Conservation (phyloP, 2,797 vertebrate species). For the Melanotaenia nigrans region DNA sequence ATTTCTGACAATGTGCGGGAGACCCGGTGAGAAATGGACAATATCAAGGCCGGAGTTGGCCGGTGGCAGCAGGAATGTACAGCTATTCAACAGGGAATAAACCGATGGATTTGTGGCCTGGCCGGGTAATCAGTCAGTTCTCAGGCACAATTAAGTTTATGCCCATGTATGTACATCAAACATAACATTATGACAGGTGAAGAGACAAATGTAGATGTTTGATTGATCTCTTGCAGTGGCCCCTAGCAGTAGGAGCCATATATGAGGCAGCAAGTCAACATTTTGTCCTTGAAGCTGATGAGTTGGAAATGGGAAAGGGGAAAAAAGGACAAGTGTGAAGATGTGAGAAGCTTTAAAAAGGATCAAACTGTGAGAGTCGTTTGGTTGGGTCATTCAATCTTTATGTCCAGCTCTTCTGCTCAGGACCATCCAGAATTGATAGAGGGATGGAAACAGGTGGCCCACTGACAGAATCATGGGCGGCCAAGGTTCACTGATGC, state of each 20-base stretch:
- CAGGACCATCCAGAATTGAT: background rate
- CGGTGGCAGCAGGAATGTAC: slow-evolving; percentile 31
- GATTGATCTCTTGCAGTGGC: background rate
- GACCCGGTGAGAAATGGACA: slow-evolving; percentile 62
- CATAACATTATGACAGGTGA: background rate
- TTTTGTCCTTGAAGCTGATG: background rate
- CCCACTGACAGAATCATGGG: too few relatives aligned
- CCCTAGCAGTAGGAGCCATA: background rate
- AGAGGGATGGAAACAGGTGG: too few relatives aligned
- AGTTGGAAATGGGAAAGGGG: background rate
- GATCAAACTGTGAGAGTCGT: background rate
- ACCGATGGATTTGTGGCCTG: slow-evolving; percentile 15
- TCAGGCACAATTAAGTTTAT: background rate
- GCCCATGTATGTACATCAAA: background rate
- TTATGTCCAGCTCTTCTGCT: background rate
- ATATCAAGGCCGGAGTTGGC: slow-evolving; percentile 56
- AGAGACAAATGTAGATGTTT: background rate
- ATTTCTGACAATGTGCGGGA: slow-evolving; percentile 71
- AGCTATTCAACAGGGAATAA: slow-evolving; percentile 28
- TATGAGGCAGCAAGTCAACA: background rate
- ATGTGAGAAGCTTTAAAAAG: background rate
- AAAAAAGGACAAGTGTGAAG: background rate
- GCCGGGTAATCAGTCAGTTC: slow-evolving; percentile 23
- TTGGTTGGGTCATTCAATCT: background rate
- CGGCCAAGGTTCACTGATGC: too few relatives aligned